Evolutionary conservation across 2,797 vertebrate genomes (phyloP).

Genomic region (Gymnoscopelus braueri): DNA sequence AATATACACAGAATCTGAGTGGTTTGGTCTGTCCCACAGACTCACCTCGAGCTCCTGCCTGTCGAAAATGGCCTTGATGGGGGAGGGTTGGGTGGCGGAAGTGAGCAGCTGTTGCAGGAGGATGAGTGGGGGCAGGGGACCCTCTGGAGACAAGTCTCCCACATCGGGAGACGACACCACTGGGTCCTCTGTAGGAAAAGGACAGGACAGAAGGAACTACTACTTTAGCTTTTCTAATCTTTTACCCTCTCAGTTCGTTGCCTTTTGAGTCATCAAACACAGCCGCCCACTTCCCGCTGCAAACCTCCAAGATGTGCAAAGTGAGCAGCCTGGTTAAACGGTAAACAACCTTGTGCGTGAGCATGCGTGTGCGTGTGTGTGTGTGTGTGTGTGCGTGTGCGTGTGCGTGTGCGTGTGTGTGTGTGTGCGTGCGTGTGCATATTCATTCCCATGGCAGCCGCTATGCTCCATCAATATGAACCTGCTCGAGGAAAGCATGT

Average conservation of each 20-base stretch:
- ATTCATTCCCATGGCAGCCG: slow-evolving; percentile 12
- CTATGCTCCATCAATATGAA: background rate
- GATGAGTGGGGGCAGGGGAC: slow-evolving; percentile 93
- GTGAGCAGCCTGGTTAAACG: slow-evolving; percentile 9
- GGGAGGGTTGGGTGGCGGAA: slow-evolving; percentile 95
- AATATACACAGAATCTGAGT: too few species aligned
- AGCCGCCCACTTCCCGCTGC: slow-evolving; percentile 1
- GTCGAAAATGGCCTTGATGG: slow-evolving; percentile 97
- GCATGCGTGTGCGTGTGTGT: too few species aligned
- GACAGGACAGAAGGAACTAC: background rate
- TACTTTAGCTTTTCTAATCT: too few species aligned
- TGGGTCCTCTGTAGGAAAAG: slow-evolving; percentile 85
- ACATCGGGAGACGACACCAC: slow-evolving; percentile 88
- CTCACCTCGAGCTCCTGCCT: slow-evolving; percentile 95
- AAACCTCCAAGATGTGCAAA: background rate
- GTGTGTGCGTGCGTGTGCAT: too few species aligned
- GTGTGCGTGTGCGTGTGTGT: background rate
- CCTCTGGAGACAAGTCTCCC: slow-evolving; percentile 95
- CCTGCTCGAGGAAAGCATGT: background rate
- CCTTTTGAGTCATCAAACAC: slow-evolving; percentile 1
- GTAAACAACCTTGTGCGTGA: background rate
- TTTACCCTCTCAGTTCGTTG: background rate
- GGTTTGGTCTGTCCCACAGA: background rate
- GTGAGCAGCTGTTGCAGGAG: slow-evolving; percentile 94
- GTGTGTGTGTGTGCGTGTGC: background rate